phyloP scores from a whole-genome alignment of 1,140 invertebrate genomes.

The Muscidifurax raptorellus region DNA sequence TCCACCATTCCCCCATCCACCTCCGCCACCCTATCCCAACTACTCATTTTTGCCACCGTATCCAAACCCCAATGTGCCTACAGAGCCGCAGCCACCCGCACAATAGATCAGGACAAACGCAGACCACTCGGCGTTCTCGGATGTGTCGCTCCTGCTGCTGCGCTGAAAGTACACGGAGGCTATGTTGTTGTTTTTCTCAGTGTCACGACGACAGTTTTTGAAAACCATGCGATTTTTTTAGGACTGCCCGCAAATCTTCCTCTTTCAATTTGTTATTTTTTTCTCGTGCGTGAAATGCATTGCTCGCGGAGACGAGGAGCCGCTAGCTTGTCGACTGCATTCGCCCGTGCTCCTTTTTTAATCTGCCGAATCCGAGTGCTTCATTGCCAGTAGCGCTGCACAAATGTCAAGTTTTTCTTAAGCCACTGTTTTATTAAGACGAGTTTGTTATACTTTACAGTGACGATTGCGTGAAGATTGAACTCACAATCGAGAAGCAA shows the following conservation, averaged over 20 bases:
- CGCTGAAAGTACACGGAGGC: background rate
- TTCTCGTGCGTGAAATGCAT: background rate
- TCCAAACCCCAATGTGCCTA: constrained; percentile 70
- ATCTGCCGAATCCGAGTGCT: background rate
- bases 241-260: background rate
- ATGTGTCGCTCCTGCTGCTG: background rate
- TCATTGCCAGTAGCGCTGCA: background rate
- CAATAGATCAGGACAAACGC: constrained; percentile 60
- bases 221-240: background rate
- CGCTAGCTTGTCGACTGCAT: background rate
- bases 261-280: background rate
- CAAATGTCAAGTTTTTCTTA: background rate
- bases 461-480: background rate
- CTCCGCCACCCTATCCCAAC: constrained; percentile 75
- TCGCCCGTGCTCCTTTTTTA: background rate
- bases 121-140: background rate
- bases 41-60: constrained; percentile 71
- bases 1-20: constrained; percentile 71
- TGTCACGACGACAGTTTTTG: too few relatives aligned
- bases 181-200: background rate
- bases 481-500: background rate
- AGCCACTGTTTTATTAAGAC: background rate
- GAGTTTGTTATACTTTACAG: background rate
- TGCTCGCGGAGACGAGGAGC: background rate
- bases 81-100: constrained; percentile 70